These are phyloP conservation scores for Sminthopsis crassicaudata DNA, from an alignment of 2,113 vertebrate species.

Conservation along the genomic window DNA sequence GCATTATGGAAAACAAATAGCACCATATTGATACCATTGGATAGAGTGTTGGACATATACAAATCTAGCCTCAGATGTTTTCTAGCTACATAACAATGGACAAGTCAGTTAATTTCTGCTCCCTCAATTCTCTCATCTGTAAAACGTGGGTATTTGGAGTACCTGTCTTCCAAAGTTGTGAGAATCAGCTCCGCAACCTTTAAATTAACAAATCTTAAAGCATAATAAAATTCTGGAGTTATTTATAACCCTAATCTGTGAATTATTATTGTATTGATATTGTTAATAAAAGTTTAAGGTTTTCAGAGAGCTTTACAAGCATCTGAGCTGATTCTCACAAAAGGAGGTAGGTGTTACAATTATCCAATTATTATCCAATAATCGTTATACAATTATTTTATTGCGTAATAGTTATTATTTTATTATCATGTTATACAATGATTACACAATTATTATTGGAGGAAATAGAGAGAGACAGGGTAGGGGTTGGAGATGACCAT, in stretches of 20 bases:
- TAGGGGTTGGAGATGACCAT: neutral
- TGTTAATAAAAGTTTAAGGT: neutral
- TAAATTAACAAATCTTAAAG: neutral
- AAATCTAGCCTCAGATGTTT: neutral
- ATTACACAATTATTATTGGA: neutral
- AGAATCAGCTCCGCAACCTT: neutral
- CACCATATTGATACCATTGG: neutral
- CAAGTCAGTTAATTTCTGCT: neutral
- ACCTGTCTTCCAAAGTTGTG: neutral
- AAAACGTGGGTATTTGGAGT: neutral
- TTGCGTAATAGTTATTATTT: no score
- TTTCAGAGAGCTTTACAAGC: neutral
- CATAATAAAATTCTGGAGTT: neutral
- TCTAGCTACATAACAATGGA: neutral
- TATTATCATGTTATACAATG: no score
- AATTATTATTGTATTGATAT: neutral
- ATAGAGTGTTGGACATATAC: neutral
- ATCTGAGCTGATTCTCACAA: neutral
- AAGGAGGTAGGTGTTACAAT: no score
- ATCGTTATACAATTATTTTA: no score
- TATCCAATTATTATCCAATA: no score
- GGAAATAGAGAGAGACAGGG: neutral
- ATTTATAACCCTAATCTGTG: neutral
- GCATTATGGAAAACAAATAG: neutral
- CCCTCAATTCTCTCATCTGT: neutral